These are phyloP conservation scores for Syrista parreyssii DNA, from an alignment of 2,888 invertebrate genomes.

Conservation along the genomic window DNA sequence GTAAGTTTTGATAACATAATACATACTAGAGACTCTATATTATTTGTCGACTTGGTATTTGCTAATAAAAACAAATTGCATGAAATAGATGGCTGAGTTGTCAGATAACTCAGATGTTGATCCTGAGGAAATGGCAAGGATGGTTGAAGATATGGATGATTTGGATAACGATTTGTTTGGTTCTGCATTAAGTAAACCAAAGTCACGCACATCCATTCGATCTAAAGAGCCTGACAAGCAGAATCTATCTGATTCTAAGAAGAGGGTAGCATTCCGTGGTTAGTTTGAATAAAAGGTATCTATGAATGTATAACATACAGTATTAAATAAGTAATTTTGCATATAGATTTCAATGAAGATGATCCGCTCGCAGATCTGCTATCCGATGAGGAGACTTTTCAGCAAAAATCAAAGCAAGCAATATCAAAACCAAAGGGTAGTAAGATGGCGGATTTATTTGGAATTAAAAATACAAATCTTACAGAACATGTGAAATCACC, in stretches of 20 bases:
- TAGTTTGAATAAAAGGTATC: neutral
- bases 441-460: constrained; percentile 50
- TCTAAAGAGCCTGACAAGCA: constrained; percentile 20
- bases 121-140: constrained; percentile 36
- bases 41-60: neutral
- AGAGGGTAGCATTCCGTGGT: constrained; percentile 54
- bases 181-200: constrained; percentile 33
- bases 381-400: constrained; percentile 40
- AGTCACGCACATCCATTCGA: constrained; percentile 19
- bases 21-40: neutral
- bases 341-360: constrained; percentile 39
- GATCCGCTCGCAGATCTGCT: constrained; percentile 45
- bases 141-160: constrained; percentile 47
- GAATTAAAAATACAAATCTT: constrained; percentile 37
- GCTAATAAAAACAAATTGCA: neutral
- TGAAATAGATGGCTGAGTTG: constrained; percentile 31
- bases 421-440: constrained; percentile 33
- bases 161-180: constrained; percentile 48
- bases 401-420: constrained; percentile 24
- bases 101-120: constrained; percentile 35
- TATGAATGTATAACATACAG: neutral
- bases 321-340: constrained; percentile 1
- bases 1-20: neutral
- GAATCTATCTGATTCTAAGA: constrained; percentile 35
- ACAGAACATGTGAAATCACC: constrained; percentile 17